Conservation (phyloP, 1,140 invertebrate genomes). For the Ceratina australensis region DNA sequence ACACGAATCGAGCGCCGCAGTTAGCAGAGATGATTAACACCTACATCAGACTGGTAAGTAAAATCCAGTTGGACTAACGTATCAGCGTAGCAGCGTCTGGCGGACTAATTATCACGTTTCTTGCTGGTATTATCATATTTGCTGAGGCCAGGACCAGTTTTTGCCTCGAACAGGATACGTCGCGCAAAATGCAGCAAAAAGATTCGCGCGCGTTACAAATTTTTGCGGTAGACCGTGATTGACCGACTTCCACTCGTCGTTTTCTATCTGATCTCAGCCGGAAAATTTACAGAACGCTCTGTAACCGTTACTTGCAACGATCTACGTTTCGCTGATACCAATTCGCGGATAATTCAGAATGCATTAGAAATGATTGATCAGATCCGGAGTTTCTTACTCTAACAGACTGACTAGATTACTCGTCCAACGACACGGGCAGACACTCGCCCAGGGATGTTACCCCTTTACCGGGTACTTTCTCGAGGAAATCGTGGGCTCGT, state of each 20-base stretch:
- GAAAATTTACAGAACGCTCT: background rate
- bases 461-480: conserved; percentile 21
- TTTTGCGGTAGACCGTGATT: conserved; percentile 8
- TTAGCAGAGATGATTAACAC: conserved; percentile 90
- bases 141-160: background rate
- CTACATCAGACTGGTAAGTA: conserved; percentile 80
- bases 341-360: background rate
- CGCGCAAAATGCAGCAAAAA: background rate
- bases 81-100: background rate
- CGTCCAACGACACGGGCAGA: background rate
- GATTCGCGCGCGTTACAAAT: background rate
- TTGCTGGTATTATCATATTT: background rate
- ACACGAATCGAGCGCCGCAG: conserved; percentile 90
- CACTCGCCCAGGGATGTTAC: conserved; percentile 7
- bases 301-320: conserved; percentile 21
- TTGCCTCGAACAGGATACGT: background rate
- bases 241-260: background rate
- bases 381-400: background rate
- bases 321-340: background rate
- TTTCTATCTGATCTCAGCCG: background rate
- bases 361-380: background rate
- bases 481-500: conserved; percentile 41
- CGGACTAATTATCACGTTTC: background rate
- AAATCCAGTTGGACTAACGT: background rate
- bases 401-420: too few species aligned